A percentile compares a stretch with the other conserved stretches of the same genome.
phyloP scores from a whole-genome alignment of 2,113 vertebrate species.

The Murina feae region DNA sequence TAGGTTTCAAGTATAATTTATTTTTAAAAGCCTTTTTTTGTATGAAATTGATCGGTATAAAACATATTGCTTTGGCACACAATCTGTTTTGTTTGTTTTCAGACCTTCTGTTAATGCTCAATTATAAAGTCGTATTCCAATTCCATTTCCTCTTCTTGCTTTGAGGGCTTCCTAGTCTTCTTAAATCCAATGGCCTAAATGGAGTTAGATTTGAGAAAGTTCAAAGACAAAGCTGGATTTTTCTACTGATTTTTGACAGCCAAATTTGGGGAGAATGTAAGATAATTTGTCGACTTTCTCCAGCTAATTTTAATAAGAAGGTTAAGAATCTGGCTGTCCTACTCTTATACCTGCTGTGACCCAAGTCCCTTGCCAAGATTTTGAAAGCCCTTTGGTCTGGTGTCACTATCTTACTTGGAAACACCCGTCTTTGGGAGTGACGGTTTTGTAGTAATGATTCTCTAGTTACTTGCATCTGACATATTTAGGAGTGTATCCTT shows the following conservation, averaged over 20 bases:
- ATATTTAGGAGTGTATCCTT: neutral
- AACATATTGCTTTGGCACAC: neutral
- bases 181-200: neutral
- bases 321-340: neutral
- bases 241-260: slow-evolving; percentile 4
- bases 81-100: neutral
- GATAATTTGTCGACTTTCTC: neutral
- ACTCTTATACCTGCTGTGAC: neutral
- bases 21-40: neutral
- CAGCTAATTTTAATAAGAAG: neutral
- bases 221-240: neutral
- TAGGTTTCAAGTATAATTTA: neutral
- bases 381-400: neutral
- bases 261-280: neutral
- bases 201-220: neutral
- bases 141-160: neutral
- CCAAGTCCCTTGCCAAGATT: neutral
- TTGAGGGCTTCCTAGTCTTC: neutral
- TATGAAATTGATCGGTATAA: neutral
- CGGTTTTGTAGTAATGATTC: neutral
- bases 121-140: neutral
- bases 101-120: neutral
- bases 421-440: neutral
- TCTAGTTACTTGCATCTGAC: neutral
- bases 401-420: neutral